A percentile compares a stretch with the other conserved stretches of the same genome.
Conservation (phyloP, 2,797 vertebrate species). For the Amblyopsis hoosieri region DNA sequence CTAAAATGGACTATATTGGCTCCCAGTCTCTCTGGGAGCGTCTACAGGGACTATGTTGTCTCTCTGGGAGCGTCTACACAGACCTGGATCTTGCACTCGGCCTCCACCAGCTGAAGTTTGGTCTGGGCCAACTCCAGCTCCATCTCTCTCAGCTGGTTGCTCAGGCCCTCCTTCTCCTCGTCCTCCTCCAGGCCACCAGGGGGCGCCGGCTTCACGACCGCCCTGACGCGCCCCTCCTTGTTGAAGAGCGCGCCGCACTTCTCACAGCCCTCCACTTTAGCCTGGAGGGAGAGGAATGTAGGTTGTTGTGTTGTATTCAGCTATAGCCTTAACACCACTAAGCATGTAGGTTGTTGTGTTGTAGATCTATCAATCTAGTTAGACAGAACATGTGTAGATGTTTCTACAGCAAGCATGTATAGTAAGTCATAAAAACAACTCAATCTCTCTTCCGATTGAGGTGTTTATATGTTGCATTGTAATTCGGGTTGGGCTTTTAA, state of each 20-base stretch:
- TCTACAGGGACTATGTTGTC: too few species aligned
- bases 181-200: conserved; percentile 85
- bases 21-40: too few species aligned
- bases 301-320: not conserved
- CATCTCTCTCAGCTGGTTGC: conserved; percentile 97
- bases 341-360: too few species aligned
- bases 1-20: too few species aligned
- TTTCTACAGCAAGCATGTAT: too few species aligned
- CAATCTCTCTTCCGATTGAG: too few species aligned
- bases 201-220: conserved; percentile 45
- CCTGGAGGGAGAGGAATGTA: conserved; percentile 64
- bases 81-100: conserved; percentile 99
- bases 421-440: too few species aligned
- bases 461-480: too few species aligned
- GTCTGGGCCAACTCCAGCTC: conserved; percentile 97
- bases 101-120: conserved; percentile 97
- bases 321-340: too few species aligned
- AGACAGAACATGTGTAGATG: too few species aligned
- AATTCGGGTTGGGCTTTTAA: too few species aligned
- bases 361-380: too few species aligned
- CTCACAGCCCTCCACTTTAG: conserved; percentile 95
- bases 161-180: conserved; percentile 92
- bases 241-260: conserved; percentile 94
- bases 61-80: not conserved
- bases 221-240: conserved; percentile 90